Evolutionary conservation across 2,797 vertebrate species (phyloP).

Genomic region (Meda fulgida): DNA sequence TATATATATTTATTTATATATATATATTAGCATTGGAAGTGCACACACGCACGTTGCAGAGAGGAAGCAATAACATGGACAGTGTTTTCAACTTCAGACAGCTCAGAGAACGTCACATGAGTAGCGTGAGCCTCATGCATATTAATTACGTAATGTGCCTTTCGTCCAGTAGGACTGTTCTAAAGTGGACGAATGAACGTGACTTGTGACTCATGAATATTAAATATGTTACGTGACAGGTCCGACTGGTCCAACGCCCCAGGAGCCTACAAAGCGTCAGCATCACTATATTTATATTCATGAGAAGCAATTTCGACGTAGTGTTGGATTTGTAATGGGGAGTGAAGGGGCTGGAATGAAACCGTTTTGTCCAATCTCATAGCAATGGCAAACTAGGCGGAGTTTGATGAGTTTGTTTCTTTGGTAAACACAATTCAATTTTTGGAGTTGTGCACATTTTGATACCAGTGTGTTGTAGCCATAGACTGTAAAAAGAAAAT

Average conservation of each 20-base stretch:
- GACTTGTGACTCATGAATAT: constrained; percentile 1
- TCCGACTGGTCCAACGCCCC: neutral
- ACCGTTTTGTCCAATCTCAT: neutral
- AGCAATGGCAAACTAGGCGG: neutral
- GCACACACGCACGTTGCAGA: constrained; percentile 63
- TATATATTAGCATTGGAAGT: constrained; percentile 1
- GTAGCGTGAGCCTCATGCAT: constrained; percentile 50
- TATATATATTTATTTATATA: too few relatives aligned
- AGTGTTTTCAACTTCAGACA: constrained; percentile 84
- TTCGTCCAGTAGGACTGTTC: neutral
- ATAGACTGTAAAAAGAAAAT: too few relatives aligned
- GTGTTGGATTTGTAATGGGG: neutral
- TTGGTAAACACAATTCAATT: neutral
- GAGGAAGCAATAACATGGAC: constrained; percentile 72
- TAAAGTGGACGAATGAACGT: neutral
- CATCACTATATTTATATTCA: neutral
- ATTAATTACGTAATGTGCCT: constrained; percentile 8
- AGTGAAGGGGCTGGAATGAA: neutral
- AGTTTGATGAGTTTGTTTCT: constrained; percentile 10
- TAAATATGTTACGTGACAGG: neutral
- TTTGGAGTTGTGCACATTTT: neutral
- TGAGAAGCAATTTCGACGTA: neutral
- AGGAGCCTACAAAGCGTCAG: neutral
- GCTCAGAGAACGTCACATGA: constrained; percentile 72
- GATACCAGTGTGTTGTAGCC: neutral